These are phyloP conservation scores for Whitmania pigra DNA, from an alignment of 1,140 invertebrate species.

Conservation along the genomic window DNA sequence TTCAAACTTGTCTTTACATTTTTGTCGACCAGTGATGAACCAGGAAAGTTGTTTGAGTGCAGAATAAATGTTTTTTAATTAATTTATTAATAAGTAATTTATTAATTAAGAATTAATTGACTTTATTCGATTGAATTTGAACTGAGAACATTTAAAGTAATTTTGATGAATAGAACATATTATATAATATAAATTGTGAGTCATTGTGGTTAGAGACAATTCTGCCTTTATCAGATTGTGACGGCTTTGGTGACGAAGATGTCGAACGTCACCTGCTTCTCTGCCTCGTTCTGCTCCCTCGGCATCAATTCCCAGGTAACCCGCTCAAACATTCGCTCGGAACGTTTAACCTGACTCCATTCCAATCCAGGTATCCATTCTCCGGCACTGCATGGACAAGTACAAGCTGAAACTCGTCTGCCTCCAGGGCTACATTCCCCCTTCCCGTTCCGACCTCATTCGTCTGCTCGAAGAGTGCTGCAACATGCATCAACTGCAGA, in stretches of 20 bases:
- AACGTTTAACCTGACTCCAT: background rate
- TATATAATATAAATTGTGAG: no score
- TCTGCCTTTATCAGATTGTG: constrained; percentile 10
- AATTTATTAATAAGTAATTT: no score
- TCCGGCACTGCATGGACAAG: constrained; percentile 14
- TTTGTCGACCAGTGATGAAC: no score
- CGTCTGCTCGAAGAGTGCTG: constrained; percentile 29
- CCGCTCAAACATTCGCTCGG: background rate
- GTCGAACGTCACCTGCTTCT: constrained; percentile 31
- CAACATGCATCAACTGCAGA: constrained; percentile 32
- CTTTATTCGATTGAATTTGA: no score
- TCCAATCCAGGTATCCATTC: constrained; percentile 1
- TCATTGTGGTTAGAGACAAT: background rate
- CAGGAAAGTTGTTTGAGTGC: no score
- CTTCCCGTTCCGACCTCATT: constrained; percentile 28
- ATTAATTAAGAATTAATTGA: no score
- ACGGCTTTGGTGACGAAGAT: constrained; percentile 28
- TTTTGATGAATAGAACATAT: no score
- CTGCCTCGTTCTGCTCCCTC: constrained; percentile 33
- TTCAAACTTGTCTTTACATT: background rate
- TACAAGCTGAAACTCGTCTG: constrained; percentile 30
- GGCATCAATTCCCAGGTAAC: constrained; percentile 16
- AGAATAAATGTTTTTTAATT: no score
- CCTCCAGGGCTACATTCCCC: constrained; percentile 33
- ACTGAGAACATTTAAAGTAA: no score